Base-by-base conservation (phyloP, 2,888 invertebrate species). In the Coleophora deauratella region DNA sequence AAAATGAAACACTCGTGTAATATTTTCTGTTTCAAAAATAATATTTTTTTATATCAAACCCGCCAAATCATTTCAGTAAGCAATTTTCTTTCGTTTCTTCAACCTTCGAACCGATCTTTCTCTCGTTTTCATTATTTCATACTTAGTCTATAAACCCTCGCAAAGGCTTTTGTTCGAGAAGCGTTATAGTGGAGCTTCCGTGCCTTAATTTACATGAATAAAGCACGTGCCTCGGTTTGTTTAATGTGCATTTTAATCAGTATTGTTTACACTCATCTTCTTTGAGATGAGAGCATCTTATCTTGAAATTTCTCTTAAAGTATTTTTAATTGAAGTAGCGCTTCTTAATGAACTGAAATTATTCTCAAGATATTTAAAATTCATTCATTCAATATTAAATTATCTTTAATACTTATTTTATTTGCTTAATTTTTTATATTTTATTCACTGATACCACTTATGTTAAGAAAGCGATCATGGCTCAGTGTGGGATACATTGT, bases 201-300 rank as follows among this genome's bases (percentile, higher is more conserved):
- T 55, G 55, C 60, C 62, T 66, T 68, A 60, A 74, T 76, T 73
- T 72, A 66, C 72, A 70, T 68, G 59, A 77, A 72, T 65, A 68
- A 62, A 66, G 60, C 52, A 54, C 52, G 46, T 44, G 39, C 40
- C 34, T 9, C 46, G 43, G 50, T 54, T 59, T 54, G 52, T 51
- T 55, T 61, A 56, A 62, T 57, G 51, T 53, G 46, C 51, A 54
- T 61, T 66, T 21, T 65, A 62, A 62, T 61, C 54, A 55, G 51
- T 51, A 58, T 49, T 42, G 35, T 42, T 44, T 39, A 34, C 38
- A 21, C 21, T 21, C 21, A n/a, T n/a, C n/a, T n/a, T n/a, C 21
- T 21, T 6, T 21, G 21, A 21, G 21, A 21, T 21, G 21, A 21
- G 21, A 3, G 3, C 3, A 21, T 3, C 21, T 21, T 21, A 21